Evolutionary conservation across 1,140 invertebrate genomes (phyloP), one percentile per base, ranked within the genome.

Genomic region (Aphelenchoides avenae): DNA sequence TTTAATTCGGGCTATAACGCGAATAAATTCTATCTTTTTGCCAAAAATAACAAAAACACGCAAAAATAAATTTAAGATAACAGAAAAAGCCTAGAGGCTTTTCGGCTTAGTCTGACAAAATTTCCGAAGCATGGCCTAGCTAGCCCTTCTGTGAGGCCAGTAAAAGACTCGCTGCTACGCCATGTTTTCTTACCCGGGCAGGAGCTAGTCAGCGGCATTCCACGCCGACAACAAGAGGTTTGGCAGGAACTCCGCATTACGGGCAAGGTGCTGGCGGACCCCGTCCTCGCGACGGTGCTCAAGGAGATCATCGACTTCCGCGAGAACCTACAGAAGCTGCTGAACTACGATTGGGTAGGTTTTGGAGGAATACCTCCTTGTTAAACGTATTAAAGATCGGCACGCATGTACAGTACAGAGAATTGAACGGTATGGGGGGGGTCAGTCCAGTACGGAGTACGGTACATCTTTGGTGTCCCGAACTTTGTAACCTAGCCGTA

Each of bases 291-390:
- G 33, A 54, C 54, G 30, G 41, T 50, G 3, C 48, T 64, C 31
- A 33, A 58, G 52, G 70, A 68, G 40, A 54, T 67, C 7, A 47
- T 37, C 30, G 27, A 26, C 4, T 70, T 70, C 33, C 56, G 58
- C 7, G 40, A 33, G 5, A 48, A 55, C 15, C 51, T 72, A 22
- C 61, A 64, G 56, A 41, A 20, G 3, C 15, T 64, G 27, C 64
- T 57, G 37, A 65, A 65, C 34, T 64, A 64, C 46, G 61, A 64
- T 37, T 64, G 61, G 61, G n/a, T n/a, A n/a, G n/a, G n/a, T n/a
- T n/a, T n/a, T n/a, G n/a, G n/a, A n/a, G n/a, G n/a, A n/a, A n/a
- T n/a, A n/a, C n/a, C n/a, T n/a, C n/a, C n/a, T n/a, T n/a, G n/a
- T n/a, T n/a, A n/a, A n/a, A n/a, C n/a, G n/a, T n/a, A n/a, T n/a